Conservation (phyloP, 2,888 invertebrate species). For the Drosophila monieri region DNA sequence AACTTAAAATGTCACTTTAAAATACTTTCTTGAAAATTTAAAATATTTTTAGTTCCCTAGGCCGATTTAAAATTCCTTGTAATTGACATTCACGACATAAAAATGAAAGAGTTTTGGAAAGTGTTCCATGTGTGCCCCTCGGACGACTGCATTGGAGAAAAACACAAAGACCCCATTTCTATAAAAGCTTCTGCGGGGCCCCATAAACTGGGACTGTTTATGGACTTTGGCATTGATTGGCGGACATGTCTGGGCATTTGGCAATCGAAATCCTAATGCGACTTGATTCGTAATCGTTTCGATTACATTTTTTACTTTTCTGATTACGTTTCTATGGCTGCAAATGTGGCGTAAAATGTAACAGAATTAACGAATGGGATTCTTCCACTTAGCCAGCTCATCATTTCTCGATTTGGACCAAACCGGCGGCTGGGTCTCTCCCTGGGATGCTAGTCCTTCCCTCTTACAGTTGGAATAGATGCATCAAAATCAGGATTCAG, state of each 20-base stretch:
- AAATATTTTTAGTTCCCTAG: background rate
- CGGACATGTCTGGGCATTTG: constrained; percentile 33
- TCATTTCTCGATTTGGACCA: constrained; percentile 14
- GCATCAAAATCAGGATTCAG: constrained; percentile 57
- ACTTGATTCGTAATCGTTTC: constrained; percentile 36
- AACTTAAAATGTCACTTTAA: too few relatives aligned
- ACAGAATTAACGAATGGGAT: constrained; percentile 43
- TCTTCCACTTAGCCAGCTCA: constrained; percentile 27
- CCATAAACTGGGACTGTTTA: constrained; percentile 63
- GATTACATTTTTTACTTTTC: constrained; percentile 36
- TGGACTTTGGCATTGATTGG: constrained; percentile 46
- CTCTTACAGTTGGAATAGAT: constrained; percentile 43
- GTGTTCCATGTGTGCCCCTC: constrained; percentile 12
- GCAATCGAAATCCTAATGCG: constrained; percentile 35
- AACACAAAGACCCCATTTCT: constrained; percentile 41
- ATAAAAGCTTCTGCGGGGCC: constrained; percentile 38
- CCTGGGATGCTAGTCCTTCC: too few relatives aligned
- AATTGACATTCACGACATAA: background rate
- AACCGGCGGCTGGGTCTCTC: background rate
- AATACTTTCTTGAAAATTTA: too few relatives aligned
- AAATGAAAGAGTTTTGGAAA: background rate
- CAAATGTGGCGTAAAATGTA: constrained; percentile 53
- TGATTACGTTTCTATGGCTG: constrained; percentile 50
- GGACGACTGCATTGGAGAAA: constrained; percentile 46
- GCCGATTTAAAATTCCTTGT: background rate